Evolutionary conservation across 2,888 invertebrate species (phyloP).

Genomic region (Aricia artaxerxes): DNA sequence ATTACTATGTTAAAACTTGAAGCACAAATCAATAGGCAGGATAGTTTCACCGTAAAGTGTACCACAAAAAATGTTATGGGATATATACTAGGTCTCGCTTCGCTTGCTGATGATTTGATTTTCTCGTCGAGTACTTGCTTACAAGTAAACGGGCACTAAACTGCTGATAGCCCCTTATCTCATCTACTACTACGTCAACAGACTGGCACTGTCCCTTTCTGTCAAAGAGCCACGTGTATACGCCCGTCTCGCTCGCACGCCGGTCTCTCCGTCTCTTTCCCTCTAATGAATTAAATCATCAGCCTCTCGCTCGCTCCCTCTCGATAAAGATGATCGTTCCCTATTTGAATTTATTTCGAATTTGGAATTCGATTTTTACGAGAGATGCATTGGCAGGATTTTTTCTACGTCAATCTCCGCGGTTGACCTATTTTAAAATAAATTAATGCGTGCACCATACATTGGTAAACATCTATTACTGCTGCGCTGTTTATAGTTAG

Average conservation of each 20-base stretch:
- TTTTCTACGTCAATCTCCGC: constrained; percentile 33
- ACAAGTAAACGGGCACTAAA: constrained; percentile 57
- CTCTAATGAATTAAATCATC: constrained; percentile 81
- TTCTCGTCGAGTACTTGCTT: constrained; percentile 55
- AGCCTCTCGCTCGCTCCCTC: constrained; percentile 75
- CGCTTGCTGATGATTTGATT: not conserved
- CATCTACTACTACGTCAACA: constrained; percentile 79
- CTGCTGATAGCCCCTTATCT: constrained; percentile 78
- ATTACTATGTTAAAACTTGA: too few species aligned
- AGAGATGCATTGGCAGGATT: constrained; percentile 35
- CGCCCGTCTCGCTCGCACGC: constrained; percentile 54
- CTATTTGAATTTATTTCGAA: constrained; percentile 69
- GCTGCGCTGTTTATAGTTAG: too few species aligned
- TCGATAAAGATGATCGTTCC: constrained; percentile 67
- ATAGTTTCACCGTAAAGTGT: too few species aligned
- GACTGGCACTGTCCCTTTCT: constrained; percentile 59
- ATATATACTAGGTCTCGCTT: too few species aligned
- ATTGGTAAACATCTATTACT: not conserved
- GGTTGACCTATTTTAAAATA: constrained; percentile 28
- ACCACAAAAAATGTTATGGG: too few species aligned
- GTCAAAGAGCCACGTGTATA: constrained; percentile 44
- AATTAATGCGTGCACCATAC: constrained; percentile 3
- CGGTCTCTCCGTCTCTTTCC: constrained; percentile 57
- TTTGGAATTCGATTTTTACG: constrained; percentile 59
- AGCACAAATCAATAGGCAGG: too few species aligned